These are phyloP conservation scores for Calliopum simillimum DNA, from an alignment of 2,888 invertebrate genomes.

Conservation along the genomic window DNA sequence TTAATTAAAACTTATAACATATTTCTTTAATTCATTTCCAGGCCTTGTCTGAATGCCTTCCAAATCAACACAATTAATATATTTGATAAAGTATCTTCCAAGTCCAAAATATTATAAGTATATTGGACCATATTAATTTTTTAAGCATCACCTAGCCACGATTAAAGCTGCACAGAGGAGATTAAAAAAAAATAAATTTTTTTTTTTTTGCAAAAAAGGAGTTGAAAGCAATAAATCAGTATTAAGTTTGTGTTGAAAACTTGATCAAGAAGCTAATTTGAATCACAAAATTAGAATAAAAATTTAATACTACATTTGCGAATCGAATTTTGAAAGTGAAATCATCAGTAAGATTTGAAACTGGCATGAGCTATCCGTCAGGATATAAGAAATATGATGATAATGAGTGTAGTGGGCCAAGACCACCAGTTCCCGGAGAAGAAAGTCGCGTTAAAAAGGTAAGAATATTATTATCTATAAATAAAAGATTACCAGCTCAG, in stretches of 20 bases:
- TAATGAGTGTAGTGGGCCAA: conserved; percentile 72
- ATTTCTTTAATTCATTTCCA: conserved; percentile 50
- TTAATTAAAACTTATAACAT: neutral
- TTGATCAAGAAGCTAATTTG: conserved; percentile 13
- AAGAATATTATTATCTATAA: neutral
- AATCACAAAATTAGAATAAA: conserved; percentile 13
- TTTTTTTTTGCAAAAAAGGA: too few relatives aligned
- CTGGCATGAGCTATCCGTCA: conserved; percentile 68
- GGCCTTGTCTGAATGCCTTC: conserved; percentile 68
- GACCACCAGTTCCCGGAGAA: conserved; percentile 88
- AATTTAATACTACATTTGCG: conserved; percentile 25
- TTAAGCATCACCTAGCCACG: conserved; percentile 33
- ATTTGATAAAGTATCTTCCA: conserved; percentile 63
- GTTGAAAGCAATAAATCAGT: neutral
- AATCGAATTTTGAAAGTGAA: conserved; percentile 23
- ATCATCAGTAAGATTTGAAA: conserved; percentile 45
- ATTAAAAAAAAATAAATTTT: neutral
- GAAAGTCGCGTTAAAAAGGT: conserved; percentile 68
- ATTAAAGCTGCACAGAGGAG: conserved; percentile 4
- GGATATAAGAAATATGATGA: conserved; percentile 66
- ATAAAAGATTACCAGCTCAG: neutral
- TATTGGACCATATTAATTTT: conserved; percentile 63
- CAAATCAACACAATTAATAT: conserved; percentile 55
- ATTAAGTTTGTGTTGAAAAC: neutral
- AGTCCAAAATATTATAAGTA: conserved; percentile 63